Percentiles rank a stretch among this genome's conserved stretches.
Evolutionary conservation across 2,888 invertebrate species (phyloP).

Genomic region (Caenorhabditis virilis): DNA sequence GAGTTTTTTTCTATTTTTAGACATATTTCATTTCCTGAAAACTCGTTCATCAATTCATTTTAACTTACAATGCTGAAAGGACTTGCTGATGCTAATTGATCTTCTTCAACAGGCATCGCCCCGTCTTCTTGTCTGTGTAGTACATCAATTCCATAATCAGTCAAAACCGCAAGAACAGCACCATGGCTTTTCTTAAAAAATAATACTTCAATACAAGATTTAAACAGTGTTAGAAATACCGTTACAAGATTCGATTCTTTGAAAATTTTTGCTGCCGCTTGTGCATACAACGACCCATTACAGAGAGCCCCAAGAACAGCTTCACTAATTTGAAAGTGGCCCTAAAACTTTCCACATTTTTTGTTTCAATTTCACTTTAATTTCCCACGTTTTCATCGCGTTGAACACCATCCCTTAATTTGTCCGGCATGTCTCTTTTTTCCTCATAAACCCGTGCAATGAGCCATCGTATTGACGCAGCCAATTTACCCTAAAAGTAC

Average conservation of each 20-base stretch:
- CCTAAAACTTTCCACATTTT: constrained; percentile 37
- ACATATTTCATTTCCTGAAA: no score
- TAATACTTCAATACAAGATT: background rate
- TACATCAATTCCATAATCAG: constrained; percentile 57
- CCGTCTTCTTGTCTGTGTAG: constrained; percentile 69
- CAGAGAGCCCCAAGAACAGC: constrained; percentile 56
- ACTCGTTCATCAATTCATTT: no score
- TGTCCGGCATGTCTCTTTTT: constrained; percentile 63
- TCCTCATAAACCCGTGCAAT: constrained; percentile 64
- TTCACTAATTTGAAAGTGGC: constrained; percentile 48
- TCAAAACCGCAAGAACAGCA: constrained; percentile 70
- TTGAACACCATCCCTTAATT: constrained; percentile 55
- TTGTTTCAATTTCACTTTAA: background rate
- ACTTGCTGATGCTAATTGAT: constrained; percentile 68
- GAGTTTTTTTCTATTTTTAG: no score
- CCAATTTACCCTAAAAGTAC: constrained; percentile 64
- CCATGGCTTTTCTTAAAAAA: constrained; percentile 65
- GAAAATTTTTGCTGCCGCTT: constrained; percentile 71
- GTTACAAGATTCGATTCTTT: constrained; percentile 59
- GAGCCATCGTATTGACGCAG: constrained; percentile 66
- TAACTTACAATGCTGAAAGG: constrained; percentile 70
- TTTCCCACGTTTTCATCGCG: constrained; percentile 56
- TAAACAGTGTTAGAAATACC: constrained; percentile 32
- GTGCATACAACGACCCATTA: constrained; percentile 70
- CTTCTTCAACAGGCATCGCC: constrained; percentile 69